Base-by-base conservation (phyloP, 2,113 vertebrate species). In the Semnornis frantzii region DNA sequence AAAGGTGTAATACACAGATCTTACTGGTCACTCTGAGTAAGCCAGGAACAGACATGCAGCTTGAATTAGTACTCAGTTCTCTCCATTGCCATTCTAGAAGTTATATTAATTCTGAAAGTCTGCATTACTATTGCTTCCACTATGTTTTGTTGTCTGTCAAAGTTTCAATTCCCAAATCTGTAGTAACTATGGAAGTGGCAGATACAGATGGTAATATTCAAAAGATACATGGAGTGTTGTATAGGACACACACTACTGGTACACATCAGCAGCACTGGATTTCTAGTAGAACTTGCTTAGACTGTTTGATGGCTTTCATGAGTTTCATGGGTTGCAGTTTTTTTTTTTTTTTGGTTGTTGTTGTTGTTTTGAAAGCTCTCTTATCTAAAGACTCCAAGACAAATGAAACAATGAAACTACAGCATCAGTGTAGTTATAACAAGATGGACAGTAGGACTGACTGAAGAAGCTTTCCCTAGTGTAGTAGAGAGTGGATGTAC, bases 41-140 rank as follows among this genome's bases (percentile, higher is more conserved):
- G 12, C 25, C 1, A 1, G 60, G 46, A 76, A 44, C 4, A 74
- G 57, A 25, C 5, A n/a, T 0, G 0, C 20, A 31, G 24, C 21
- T 20, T 1, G 6, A 72, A 60, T 79, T 48, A 50, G 17, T 15
- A 33, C n/a, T 8, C 1, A 2, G 1, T 34, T 37, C 31, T 31
- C 18, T 17, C 12, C 0, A 2, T 6, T 14, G 11, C 5, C 0
- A 1, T 85, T 92, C 71, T 55, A 55, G 31, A 58, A 85, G 11
- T 78, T 37, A 24, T 4, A 33, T 28, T 39, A 11, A 60, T 48
- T 57, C 24, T 84, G 44, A 72, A 64, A 69, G 24, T 48, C 73
- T 44, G 6, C 15, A 19, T 83, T 66, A 33, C 23, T 77, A 33
- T 37, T 84, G 6, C 14, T 86, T 86, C 48, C 12, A 10, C 70